Conservation (phyloP, 2,113 vertebrate species). For the Platysternon megacephalum region DNA sequence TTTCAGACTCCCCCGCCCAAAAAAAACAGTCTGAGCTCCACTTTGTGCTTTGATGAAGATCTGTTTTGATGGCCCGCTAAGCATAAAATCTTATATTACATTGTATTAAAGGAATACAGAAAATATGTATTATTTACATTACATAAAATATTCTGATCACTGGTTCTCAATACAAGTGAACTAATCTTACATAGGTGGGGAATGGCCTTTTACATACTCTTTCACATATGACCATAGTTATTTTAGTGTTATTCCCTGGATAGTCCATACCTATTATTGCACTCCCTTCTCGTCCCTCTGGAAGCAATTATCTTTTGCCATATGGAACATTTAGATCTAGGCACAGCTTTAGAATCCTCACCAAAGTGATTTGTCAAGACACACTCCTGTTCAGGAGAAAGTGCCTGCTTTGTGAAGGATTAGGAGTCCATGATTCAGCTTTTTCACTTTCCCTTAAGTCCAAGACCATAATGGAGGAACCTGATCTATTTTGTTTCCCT, state of each 20-base stretch:
- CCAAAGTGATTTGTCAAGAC: not conserved
- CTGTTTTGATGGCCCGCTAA: not conserved
- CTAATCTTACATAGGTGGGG: not conserved
- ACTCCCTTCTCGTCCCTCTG: not conserved
- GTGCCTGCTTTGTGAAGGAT: not conserved
- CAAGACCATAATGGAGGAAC: not conserved
- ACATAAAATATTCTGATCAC: not conserved
- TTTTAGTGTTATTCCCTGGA: not conserved
- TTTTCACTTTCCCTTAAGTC: not conserved
- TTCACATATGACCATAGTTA: not conserved
- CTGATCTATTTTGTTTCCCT: not conserved
- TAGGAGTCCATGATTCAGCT: not conserved
- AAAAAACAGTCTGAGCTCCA: not conserved
- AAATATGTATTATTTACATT: not conserved
- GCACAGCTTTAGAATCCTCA: not conserved
- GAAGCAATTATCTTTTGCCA: not conserved
- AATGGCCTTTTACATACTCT: not conserved
- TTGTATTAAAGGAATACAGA: not conserved
- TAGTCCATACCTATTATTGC: not conserved
- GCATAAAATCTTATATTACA: not conserved
- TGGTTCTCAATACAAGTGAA: not conserved
- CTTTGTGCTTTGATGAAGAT: not conserved
- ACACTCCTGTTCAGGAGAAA: not conserved
- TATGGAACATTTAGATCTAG: not conserved
- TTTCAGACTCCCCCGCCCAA: not conserved